phyloP scores from a whole-genome alignment of 2,888 invertebrate species.

The Ramazzottius varieornatus region DNA sequence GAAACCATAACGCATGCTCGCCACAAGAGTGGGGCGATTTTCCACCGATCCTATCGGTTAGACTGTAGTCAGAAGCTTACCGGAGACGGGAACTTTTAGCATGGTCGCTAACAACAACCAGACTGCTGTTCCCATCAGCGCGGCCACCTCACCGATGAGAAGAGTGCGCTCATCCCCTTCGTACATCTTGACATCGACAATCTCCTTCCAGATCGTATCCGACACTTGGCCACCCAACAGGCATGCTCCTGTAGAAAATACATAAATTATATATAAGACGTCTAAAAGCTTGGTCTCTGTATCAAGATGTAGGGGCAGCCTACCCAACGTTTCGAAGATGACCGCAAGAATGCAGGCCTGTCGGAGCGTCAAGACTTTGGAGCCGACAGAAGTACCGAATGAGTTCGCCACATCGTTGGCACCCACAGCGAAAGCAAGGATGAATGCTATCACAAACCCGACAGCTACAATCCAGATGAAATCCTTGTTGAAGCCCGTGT shows the following conservation, averaged over 20 bases:
- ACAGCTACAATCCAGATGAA: conserved; percentile 54
- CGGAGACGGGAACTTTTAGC: conserved; percentile 75
- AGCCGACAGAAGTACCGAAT: conserved; percentile 92
- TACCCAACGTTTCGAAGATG: conserved; percentile 76
- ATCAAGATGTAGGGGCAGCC: too few relatives aligned
- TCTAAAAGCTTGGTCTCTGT: too few relatives aligned
- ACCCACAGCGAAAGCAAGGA: conserved; percentile 89
- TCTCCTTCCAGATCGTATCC: conserved; percentile 93
- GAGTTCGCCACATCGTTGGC: conserved; percentile 98
- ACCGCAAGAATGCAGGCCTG: conserved; percentile 90
- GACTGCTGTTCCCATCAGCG: conserved; percentile 45
- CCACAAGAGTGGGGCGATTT: too few relatives aligned
- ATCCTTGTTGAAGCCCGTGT: too few relatives aligned
- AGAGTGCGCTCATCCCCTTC: conserved; percentile 48
- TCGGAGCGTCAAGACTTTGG: conserved; percentile 68
- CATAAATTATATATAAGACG: too few relatives aligned
- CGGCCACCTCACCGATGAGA: conserved; percentile 72
- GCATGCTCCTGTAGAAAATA: neutral
- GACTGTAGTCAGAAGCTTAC: neutral
- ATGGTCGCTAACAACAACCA: conserved; percentile 86
- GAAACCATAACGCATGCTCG: neutral
- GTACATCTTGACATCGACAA: conserved; percentile 61
- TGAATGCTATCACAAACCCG: conserved; percentile 77
- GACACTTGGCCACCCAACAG: conserved; percentile 55
- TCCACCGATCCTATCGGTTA: neutral